Base-by-base conservation (phyloP, 2,113 vertebrate genomes). In the Pleuronectes platessa region DNA sequence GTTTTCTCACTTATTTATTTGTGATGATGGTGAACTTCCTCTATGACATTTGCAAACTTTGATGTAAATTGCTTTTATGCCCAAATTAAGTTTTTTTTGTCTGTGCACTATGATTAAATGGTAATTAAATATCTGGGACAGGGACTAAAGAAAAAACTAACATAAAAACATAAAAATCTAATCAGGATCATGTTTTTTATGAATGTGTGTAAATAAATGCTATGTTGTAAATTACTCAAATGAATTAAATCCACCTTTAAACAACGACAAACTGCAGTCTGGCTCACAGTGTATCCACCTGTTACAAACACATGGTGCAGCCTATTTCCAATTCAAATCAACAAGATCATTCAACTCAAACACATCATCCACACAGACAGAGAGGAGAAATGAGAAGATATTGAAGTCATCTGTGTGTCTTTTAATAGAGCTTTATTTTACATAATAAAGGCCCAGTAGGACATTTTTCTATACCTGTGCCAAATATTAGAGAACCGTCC, bases 1-100 rank as follows among this genome's bases (percentile, higher is more conserved):
- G 61, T 84, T 59, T 70, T 63, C 58, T 40, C 17, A 35, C 26
- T 55, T 90, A 90, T 90, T 90, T 90, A 90, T 90, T 89, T 79
- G 21, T 65, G 18, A 77, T 74, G 37, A 31, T 2, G 45, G 3
- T 37, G 51, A 49, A 53, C 2, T 61, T 76, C 7, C 20, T 70
- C 12, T 26, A 70, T 31, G 31, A 31, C 31, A 31, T 85, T 75
- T 61, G 8, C 31, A 55, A 51, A 68, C 23, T 71, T 72, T 26
- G 6, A 26, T 53, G 51, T 66, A 66, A 76, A 80, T 17, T 1
- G 14, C 68, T 81, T 63, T 10, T 49, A 64, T 72, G 76, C 14
- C 54, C 17, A 70, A 60, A 24, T 72, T 4, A 61, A 35, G 17
- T 49, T 24, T 65, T 6, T 10, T 60, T 5, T 77, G 68, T 70